A percentile compares a stretch with the other conserved stretches of the same genome.
These are phyloP conservation scores for Trachymyrmex cornetzi DNA, from an alignment of 1,140 invertebrate species.

Conservation along the genomic window DNA sequence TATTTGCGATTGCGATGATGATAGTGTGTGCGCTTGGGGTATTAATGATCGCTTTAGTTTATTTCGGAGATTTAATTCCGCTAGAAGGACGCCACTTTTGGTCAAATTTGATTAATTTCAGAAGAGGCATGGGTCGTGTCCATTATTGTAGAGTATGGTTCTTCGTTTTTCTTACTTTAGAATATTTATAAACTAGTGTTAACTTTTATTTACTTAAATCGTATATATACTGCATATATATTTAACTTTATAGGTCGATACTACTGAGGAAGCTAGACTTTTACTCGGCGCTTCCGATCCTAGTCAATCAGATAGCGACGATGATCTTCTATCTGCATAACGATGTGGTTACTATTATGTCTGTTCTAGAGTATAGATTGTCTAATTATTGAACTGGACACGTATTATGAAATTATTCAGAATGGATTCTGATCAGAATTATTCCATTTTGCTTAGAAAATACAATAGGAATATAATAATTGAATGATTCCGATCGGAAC, in stretches of 20 bases:
- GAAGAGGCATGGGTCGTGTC: conserved; percentile 67
- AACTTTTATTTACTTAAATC: neutral
- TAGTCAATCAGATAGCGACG: conserved; percentile 80
- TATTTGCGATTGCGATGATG: conserved; percentile 48
- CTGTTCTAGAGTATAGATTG: neutral
- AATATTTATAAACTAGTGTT: neutral
- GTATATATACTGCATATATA: neutral
- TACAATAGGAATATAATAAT: no score
- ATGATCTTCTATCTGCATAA: conserved; percentile 78
- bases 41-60: conserved; percentile 58
- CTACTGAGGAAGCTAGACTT: conserved; percentile 77
- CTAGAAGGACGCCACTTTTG: conserved; percentile 67
- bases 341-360: conserved; percentile 12
- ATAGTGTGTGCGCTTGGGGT: conserved; percentile 53
- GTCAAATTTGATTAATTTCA: conserved; percentile 61
- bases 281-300: conserved; percentile 75
- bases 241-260: conserved; percentile 70
- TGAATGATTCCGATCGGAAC: no score
- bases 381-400: neutral
- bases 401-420: no score
- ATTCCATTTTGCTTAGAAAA: no score
- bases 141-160: conserved; percentile 76
- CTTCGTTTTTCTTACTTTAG: neutral
- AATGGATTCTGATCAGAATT: no score
- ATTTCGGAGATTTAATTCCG: conserved; percentile 66